Base-by-base conservation (phyloP, 30 jellyfish, hydroid and myxozoan genomes). In the Chironex yamaguchii region DNA sequence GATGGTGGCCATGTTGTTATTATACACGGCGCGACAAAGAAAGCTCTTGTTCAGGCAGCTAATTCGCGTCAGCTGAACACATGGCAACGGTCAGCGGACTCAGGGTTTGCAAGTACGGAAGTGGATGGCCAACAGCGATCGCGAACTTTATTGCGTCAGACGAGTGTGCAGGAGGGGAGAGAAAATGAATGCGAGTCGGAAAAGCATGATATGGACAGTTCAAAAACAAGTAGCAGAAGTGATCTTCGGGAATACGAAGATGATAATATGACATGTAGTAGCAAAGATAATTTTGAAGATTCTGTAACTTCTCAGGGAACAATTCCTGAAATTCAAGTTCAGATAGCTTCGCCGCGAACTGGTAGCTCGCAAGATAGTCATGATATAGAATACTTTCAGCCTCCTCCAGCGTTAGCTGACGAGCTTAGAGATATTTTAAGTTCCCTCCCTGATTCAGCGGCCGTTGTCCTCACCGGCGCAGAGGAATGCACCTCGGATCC, bases 101-200 rank as follows among this genome's bases (percentile, higher is more conserved):
- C 99, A 3, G 97, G 99, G 23, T 94, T 94, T 53, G 99, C 97
- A 24, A 94, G 99, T 74, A 94, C 97, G 0, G 99, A 94, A 34
- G 97, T 79, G 0, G 96, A 88, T 13, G 92, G 81, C 2, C 91
- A 62, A 33, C 62, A 64, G 12, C 88, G 81, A 14, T 34, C 80
- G 81, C 70, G 65, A 66, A 88, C 97, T 22, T 64, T 88, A n/a
- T 71, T 79, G 81, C 28, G 96, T 62, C 96, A 86, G 28, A 86
- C 96, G 21, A 86, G 96, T 28, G 96, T 86, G 35, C 91, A 79
- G 69, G 92, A 88, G 35, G 52, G 79, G 29, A 77, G 71, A 30
- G 91, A 77, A 54, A 66, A 67, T 51, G 96, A 77, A 23, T 42
- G 58, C 17, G 58, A 42, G 17, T 26, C 36, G 30, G 92, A 88